These are phyloP conservation scores for Crotophaga sulcirostris DNA, from an alignment of 2,113 vertebrate genomes.

Conservation along the genomic window DNA sequence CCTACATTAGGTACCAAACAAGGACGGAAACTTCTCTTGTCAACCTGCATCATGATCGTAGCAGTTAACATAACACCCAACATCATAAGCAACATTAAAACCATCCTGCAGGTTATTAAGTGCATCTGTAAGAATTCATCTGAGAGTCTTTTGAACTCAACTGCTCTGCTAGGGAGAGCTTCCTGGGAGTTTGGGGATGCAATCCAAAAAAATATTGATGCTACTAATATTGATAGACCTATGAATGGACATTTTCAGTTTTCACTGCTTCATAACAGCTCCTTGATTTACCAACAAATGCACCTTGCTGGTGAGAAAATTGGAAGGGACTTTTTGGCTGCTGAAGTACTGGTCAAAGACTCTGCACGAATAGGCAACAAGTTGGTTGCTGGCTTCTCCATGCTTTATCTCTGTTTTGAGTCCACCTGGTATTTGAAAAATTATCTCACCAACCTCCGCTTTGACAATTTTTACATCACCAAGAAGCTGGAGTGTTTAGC, in stretches of 20 bases:
- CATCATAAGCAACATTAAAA: constrained; percentile 79
- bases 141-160: constrained; percentile 84
- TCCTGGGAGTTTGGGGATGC: constrained; percentile 73
- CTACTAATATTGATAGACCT: not conserved
- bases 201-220: not conserved
- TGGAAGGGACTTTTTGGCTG: constrained; percentile 75
- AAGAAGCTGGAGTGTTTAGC: constrained; percentile 60
- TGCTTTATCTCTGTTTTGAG: constrained; percentile 77
- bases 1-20: constrained; percentile 87
- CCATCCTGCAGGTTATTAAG: constrained; percentile 76
- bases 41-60: constrained; percentile 79
- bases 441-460: constrained; percentile 83
- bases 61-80: constrained; percentile 83
- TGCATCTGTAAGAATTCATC: constrained; percentile 86
- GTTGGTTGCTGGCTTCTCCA: constrained; percentile 77
- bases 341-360: constrained; percentile 66
- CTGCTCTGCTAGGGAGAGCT: constrained; percentile 68
- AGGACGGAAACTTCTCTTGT: constrained; percentile 85
- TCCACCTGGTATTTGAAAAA: constrained; percentile 82
- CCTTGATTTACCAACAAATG: constrained; percentile 73
- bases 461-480: constrained; percentile 85
- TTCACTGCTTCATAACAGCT: constrained; percentile 71
- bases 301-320: constrained; percentile 72
- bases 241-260: constrained; percentile 62
- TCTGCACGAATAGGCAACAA: constrained; percentile 66